Percentiles rank a stretch among this genome's conserved stretches.
phyloP scores from a whole-genome alignment of 2,797 vertebrate species.

The Emys orbicularis region DNA sequence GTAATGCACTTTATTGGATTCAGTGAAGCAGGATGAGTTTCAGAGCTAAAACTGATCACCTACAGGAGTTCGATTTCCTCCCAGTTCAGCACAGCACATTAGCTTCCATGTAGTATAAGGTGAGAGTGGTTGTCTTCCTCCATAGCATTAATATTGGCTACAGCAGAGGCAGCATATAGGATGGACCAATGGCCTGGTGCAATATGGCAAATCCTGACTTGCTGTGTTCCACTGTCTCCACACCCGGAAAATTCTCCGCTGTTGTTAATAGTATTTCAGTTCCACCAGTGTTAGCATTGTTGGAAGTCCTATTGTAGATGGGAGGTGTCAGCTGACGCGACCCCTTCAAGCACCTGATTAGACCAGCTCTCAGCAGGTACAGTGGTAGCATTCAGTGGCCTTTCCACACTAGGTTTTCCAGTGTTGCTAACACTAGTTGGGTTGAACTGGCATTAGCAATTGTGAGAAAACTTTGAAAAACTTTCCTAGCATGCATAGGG shows the following conservation, averaged over 20 bases:
- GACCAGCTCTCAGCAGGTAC: neutral
- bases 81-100: neutral
- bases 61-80: neutral
- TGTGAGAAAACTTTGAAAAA: neutral
- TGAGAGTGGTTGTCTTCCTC: neutral
- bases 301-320: neutral
- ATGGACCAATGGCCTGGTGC: rapidly evolving
- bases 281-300: neutral
- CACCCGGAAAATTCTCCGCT: neutral
- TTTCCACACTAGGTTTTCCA: rapidly evolving
- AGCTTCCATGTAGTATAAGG: neutral
- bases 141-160: rapidly evolving
- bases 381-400: neutral
- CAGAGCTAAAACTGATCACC: neutral
- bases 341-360: neutral
- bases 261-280: neutral
- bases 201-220: neutral
- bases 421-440: rapidly evolving
- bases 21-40: conserved; percentile 31
- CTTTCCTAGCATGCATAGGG: neutral
- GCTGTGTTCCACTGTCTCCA: neutral
- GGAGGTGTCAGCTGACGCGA: neutral
- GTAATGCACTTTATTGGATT: conserved; percentile 45
- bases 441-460: neutral
- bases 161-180: neutral